Evolutionary conservation across 2,113 vertebrate genomes (phyloP).

Genomic region (Rhizomys pruinosus): DNA sequence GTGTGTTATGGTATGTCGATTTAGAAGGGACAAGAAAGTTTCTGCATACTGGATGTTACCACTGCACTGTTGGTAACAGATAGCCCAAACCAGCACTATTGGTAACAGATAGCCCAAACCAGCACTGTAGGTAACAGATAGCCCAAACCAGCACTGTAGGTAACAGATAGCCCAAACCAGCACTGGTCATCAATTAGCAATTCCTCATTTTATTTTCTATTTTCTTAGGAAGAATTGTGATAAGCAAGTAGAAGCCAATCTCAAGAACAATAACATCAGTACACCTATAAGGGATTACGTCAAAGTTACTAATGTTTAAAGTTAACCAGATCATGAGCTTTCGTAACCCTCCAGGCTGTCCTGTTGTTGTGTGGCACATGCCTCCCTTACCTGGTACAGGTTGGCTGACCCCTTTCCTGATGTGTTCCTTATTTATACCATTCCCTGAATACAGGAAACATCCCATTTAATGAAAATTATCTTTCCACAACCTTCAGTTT

Average conservation of each 20-base stretch:
- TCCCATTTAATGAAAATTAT: background rate
- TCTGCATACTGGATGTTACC: background rate
- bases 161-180: too few species aligned
- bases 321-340: background rate
- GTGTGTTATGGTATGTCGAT: background rate
- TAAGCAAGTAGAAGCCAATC: background rate
- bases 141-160: accelerated
- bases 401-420: background rate
- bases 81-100: accelerated
- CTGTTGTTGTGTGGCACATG: too few species aligned
- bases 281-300: background rate
- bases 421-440: too few species aligned
- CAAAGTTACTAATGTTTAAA: background rate
- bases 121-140: too few species aligned
- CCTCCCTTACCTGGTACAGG: background rate
- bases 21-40: background rate
- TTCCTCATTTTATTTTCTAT: background rate
- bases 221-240: background rate
- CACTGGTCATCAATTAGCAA: background rate
- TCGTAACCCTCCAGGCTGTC: background rate
- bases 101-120: too few species aligned
- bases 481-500: background rate
- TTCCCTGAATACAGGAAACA: background rate
- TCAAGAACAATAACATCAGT: background rate
- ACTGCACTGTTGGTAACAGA: too few species aligned